Evolutionary conservation across 1,140 invertebrate genomes (phyloP).

Genomic region (Dryas iulia): DNA sequence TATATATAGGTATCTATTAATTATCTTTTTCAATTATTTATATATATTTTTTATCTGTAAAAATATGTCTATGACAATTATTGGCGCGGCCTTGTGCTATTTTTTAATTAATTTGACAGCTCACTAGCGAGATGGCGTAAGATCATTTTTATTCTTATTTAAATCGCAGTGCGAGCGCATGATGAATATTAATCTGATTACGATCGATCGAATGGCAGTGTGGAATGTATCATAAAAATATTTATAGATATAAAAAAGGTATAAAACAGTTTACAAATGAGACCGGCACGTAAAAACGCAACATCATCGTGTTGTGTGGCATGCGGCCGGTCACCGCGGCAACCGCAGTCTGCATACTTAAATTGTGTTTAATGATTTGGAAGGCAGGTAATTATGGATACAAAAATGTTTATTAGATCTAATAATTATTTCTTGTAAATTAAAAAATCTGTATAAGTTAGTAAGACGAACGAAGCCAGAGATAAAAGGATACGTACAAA

Average conservation of each 20-base stretch:
- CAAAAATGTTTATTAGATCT: background rate
- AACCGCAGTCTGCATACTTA: conserved; percentile 40
- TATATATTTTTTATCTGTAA: no score
- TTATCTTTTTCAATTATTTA: no score
- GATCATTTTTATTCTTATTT: conserved; percentile 16
- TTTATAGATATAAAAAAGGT: conserved; percentile 59
- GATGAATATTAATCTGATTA: conserved; percentile 55
- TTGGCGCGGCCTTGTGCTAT: conserved; percentile 4
- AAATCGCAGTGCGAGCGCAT: conserved; percentile 22
- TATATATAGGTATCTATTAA: no score
- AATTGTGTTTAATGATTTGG: conserved; percentile 45
- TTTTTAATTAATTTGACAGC: conserved; percentile 17
- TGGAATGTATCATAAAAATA: conserved; percentile 62
- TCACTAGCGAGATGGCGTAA: conserved; percentile 21
- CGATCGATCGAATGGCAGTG: conserved; percentile 45
- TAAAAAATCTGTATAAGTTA: background rate
- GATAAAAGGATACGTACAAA: background rate
- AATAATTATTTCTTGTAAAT: background rate
- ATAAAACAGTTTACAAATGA: conserved; percentile 59
- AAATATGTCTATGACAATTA: background rate
- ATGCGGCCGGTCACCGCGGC: conserved; percentile 35
- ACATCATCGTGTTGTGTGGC: conserved; percentile 56
- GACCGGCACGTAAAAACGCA: conserved; percentile 48
- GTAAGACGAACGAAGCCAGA: background rate
- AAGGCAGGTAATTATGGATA: conserved; percentile 24